These are phyloP conservation scores for Rissa tridactyla DNA, from an alignment of 2,113 vertebrate genomes.

Conservation along the genomic window DNA sequence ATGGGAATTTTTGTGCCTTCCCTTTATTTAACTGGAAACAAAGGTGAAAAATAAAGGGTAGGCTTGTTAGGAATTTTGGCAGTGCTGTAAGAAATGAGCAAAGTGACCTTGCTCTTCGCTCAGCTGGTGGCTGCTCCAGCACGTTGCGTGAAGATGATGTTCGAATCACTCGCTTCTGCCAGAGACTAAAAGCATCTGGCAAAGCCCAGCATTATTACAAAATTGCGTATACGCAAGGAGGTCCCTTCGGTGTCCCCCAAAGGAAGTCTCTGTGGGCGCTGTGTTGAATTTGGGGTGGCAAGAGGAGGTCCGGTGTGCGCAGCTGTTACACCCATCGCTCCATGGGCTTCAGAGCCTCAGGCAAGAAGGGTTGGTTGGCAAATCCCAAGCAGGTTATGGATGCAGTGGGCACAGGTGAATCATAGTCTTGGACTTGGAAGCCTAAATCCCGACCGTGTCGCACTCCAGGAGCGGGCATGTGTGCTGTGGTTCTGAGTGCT, in stretches of 20 bases:
- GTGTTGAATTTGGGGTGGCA: background rate
- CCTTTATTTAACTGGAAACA: background rate
- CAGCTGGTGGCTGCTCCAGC: background rate
- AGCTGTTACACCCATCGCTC: accelerated
- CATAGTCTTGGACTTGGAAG: background rate
- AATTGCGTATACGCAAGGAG: background rate
- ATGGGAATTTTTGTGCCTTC: background rate
- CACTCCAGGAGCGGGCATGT: background rate
- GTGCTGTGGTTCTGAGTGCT: background rate
- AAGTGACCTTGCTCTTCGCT: background rate
- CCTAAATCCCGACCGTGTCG: background rate
- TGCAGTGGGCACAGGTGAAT: background rate
- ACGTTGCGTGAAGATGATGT: background rate
- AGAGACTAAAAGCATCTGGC: background rate
- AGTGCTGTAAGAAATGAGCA: background rate
- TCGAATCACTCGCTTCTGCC: background rate
- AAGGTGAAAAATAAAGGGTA: background rate
- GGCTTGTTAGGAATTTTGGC: background rate
- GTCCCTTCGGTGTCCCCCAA: background rate
- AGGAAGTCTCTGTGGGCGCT: background rate
- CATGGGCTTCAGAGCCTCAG: background rate
- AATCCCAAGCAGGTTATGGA: background rate
- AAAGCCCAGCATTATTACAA: background rate
- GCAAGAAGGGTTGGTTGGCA: background rate
- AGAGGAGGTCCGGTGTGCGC: background rate